A percentile compares a stretch with the other conserved stretches of the same genome.
Evolutionary conservation across 2,888 invertebrate genomes (phyloP).

Genomic region (Ennomos quercinarius): DNA sequence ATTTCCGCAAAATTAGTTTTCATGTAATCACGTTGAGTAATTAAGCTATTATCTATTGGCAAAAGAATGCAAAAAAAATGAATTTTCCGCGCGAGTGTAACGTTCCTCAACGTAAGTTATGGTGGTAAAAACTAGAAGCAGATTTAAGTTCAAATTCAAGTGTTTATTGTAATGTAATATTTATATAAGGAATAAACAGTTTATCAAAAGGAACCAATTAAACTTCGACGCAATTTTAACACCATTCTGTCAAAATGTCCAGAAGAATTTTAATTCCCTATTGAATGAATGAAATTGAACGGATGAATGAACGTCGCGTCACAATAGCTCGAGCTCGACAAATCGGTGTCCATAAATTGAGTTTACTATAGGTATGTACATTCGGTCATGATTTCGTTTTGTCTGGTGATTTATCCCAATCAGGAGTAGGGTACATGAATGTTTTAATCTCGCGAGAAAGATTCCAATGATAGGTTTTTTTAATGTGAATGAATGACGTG

Average conservation of each 20-base stretch:
- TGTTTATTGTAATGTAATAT: neutral
- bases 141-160: neutral
- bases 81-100: too few relatives aligned
- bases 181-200: neutral
- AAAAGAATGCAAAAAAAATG: too few relatives aligned
- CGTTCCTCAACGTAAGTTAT: too few relatives aligned
- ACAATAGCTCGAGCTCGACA: conserved; percentile 46
- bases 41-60: too few relatives aligned
- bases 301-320: conserved; percentile 36
- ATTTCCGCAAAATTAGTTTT: too few relatives aligned
- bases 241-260: conserved; percentile 1
- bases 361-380: conserved; percentile 25
- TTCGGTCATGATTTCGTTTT: conserved; percentile 42
- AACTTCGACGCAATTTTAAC: conserved; percentile 1
- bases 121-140: too few relatives aligned
- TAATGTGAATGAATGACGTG: too few relatives aligned
- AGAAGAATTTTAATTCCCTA: conserved; percentile 24
- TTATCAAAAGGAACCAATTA: conserved; percentile 10
- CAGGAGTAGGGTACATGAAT: neutral
- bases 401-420: conserved; percentile 44
- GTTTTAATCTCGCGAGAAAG: too few relatives aligned
- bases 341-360: conserved; percentile 50
- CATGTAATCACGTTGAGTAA: too few relatives aligned
- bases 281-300: conserved; percentile 42
- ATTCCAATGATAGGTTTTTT: too few relatives aligned